Base-by-base conservation (phyloP, 2,888 invertebrate species). In the Cephus pulcher region DNA sequence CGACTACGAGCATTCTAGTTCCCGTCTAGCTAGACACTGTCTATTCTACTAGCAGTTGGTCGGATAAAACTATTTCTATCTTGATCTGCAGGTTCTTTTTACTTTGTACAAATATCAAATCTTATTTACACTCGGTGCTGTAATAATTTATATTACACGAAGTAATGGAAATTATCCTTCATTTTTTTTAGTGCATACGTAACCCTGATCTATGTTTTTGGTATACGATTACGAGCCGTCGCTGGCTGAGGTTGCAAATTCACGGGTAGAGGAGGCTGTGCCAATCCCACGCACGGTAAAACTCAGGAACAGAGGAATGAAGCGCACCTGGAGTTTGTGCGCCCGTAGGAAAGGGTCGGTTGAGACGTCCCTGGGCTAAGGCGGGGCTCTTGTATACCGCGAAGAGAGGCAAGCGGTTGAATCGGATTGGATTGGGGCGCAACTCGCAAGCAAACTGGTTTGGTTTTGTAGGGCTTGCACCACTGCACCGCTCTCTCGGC, bases 381-480 rank as follows among this genome's bases (percentile, higher is more conserved):
- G 88, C 88, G 89, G 89, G 87, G 89, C 88, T 84, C 85, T 83
- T 82, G n/a, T 86, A 85, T 86, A 86, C 86, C 84, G 86, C 87
- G 87, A 87, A 86, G 88, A 86, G 87, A 87, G 88, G 87, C 86
- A 86, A 88, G 87, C 87, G 87, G 88, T 88, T 86, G 88, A 90
- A 90, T 90, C 87, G 89, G 90, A 90, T 90, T 89, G 88, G 88
- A 87, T 87, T 88, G 88, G 88, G 87, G 88, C 89, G 89, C 89
- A 86, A 87, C 86, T 86, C 85, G 86, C 86, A 80, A 84, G 86
- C 87, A 90, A 90, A 90, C 90, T 90, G 90, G 90, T 90, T 90
- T 90, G 88, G 89, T 89, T 89, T 90, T 88, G 89, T 88, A 87
- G 88, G 90, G 90, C 90, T 90, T 90, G 90, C 90, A 90, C 89